These are phyloP conservation scores for Nebria ingens DNA, from an alignment of 1,140 invertebrate genomes.

Conservation along the genomic window DNA sequence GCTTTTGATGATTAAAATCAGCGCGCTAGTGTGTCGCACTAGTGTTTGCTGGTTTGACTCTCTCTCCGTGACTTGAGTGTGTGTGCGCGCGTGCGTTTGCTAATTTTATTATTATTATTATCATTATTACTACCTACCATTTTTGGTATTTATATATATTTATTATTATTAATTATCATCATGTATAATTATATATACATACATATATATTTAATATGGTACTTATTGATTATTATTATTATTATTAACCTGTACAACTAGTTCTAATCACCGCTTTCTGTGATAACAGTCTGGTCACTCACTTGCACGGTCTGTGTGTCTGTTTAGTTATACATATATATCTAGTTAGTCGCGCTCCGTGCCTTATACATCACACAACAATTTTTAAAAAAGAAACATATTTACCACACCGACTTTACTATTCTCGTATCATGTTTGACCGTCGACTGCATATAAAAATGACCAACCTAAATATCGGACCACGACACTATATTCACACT, in stretches of 20 bases:
- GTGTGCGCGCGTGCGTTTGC: background rate
- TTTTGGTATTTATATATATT: background rate
- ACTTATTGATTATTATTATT: conserved; percentile 3
- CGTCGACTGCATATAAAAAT: too few species aligned
- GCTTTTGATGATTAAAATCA: background rate
- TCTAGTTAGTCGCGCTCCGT: conserved; percentile 18
- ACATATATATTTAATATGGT: background rate
- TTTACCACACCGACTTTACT: too few species aligned
- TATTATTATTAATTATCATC: background rate
- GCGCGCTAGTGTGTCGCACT: background rate
- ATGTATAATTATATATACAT: background rate
- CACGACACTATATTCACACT: too few species aligned
- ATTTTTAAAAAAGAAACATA: too few species aligned
- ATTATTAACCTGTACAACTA: background rate
- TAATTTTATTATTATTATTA: background rate
- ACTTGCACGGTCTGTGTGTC: conserved; percentile 30
- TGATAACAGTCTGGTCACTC: conserved; percentile 29
- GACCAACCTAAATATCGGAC: too few species aligned
- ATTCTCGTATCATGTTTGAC: too few species aligned
- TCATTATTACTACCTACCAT: background rate
- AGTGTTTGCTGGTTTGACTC: background rate
- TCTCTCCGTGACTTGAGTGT: background rate
- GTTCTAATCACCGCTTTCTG: conserved; percentile 29
- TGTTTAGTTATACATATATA: too few species aligned
- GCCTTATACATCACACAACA: conserved; percentile 20